phyloP scores from a whole-genome alignment of 2,888 invertebrate genomes.

The Oasisia sp. region DNA sequence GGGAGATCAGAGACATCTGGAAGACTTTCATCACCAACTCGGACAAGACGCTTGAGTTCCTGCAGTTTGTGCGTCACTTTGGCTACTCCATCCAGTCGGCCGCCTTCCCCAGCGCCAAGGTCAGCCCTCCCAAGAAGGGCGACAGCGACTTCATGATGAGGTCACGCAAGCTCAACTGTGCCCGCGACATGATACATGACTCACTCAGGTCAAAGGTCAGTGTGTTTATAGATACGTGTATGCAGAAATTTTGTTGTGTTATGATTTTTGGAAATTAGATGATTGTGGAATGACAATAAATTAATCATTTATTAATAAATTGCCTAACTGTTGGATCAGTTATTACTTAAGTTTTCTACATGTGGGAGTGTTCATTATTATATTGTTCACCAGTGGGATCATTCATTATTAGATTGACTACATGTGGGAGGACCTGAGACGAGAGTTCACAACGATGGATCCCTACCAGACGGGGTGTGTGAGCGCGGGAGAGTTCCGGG shows the following conservation, averaged over 20 bases:
- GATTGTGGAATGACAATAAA: neutral
- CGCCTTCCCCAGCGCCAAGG: constrained; percentile 64
- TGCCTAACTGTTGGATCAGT: constrained; percentile 55
- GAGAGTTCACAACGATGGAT: constrained; percentile 63
- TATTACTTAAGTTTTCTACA: constrained; percentile 58
- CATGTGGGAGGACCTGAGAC: constrained; percentile 63
- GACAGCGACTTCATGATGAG: constrained; percentile 63
- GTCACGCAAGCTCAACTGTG: constrained; percentile 64
- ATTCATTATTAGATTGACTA: constrained; percentile 57
- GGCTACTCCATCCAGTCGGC: constrained; percentile 62
- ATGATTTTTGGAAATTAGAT: neutral
- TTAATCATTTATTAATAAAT: constrained; percentile 53
- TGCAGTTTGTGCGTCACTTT: constrained; percentile 64
- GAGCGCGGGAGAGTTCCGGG: constrained; percentile 59
- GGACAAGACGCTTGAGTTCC: constrained; percentile 61
- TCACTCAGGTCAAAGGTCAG: constrained; percentile 62
- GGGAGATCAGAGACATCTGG: constrained; percentile 64
- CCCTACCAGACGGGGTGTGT: constrained; percentile 62
- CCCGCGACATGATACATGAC: constrained; percentile 63
- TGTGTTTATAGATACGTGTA: neutral
- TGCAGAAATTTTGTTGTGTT: neutral
- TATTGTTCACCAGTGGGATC: constrained; percentile 65
- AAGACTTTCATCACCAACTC: constrained; percentile 64
- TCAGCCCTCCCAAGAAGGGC: constrained; percentile 60
- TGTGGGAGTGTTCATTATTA: constrained; percentile 57